A percentile compares a stretch with the other conserved stretches of the same genome.
Conservation (phyloP, 2,888 invertebrate species). For the Xestoiulus laeticollis region DNA sequence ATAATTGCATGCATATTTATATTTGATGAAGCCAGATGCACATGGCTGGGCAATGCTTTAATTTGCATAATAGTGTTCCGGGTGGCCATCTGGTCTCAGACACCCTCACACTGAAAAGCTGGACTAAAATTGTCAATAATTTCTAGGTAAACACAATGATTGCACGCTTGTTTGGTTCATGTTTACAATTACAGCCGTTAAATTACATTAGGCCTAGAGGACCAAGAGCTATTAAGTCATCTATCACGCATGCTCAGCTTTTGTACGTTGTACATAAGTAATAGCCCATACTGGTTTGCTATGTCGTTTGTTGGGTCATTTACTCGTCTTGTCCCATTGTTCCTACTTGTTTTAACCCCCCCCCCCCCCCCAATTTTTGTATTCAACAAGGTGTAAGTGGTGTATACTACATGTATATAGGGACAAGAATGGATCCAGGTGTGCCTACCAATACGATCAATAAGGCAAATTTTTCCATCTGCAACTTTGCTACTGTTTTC, state of each 20-base stretch:
- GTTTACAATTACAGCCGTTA: conserved; percentile 45
- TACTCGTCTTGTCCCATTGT: not conserved
- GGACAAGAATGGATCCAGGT: not conserved
- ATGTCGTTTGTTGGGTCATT: not conserved
- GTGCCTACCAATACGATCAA: conserved; percentile 2
- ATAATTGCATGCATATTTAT: conserved; percentile 21
- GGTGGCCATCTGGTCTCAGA: conserved; percentile 4
- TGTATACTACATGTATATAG: too few relatives aligned
- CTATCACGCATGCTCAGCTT: conserved; percentile 41
- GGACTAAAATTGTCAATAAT: conserved; percentile 46
- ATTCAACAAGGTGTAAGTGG: not conserved
- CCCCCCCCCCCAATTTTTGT: not conserved
- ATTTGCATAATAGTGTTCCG: conserved; percentile 36
- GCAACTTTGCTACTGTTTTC: too few relatives aligned
- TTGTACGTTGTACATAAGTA: not conserved
- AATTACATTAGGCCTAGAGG: conserved; percentile 46
- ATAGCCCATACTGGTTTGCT: not conserved
- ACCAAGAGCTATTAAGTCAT: conserved; percentile 38
- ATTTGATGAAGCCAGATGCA: conserved; percentile 34
- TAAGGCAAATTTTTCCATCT: conserved; percentile 32
- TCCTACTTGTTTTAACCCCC: not conserved
- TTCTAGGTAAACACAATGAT: conserved; percentile 46
- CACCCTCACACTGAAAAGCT: conserved; percentile 23
- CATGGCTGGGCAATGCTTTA: conserved; percentile 32
- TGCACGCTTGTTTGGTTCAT: conserved; percentile 47